Evolutionary conservation across 2,113 vertebrate species (phyloP), one percentile per base, ranked within the genome.

Genomic region (Sialia sialis): DNA sequence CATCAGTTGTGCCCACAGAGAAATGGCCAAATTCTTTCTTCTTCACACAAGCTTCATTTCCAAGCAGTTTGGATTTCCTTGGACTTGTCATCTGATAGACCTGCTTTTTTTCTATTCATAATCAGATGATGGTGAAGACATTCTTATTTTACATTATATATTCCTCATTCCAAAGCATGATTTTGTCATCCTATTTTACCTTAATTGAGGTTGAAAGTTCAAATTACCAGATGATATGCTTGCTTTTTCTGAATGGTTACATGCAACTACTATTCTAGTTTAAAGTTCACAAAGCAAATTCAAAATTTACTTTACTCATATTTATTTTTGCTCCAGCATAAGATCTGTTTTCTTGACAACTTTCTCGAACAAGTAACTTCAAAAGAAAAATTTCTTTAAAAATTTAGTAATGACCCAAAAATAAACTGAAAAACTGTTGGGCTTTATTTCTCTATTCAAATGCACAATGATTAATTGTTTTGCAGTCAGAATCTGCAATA

Each of bases 171-270:
- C 84, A 67, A 87, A 84, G 69, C 87, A 94, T 84, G 81, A 79
- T 82, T 89, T 91, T 94, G n/a, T 95, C 78, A 93, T 82, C n/a
- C 10, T 64, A 13, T 72, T 94, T 91, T 89, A 87, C 84, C 60
- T 84, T 82, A 90, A 93, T 56, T 58, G 69, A 90, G 14, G 36
- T 2, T 90, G 87, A 95, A 89, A 69, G 48, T 41, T 87, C 48
- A 68, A 87, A 87, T 87, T 84, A 63, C n/a, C 38, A 66, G 23
- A 63, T 67, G 13, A 89, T 63, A 89, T 9, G 11, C 9, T 82
- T 91, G 63, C 52, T 79, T 87, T 72, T 58, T 89, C 49, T 38
- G 48, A 72, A 20, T 52, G 16, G 13, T 83, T 87, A 52, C 48
- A 56, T 46, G 34, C 12, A 59, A 51, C 48, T 90, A 43, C 9